Percentiles rank a stretch among this genome's conserved stretches.
Conservation (phyloP, 2,797 vertebrate genomes). For the Gallinago nigripennis region DNA sequence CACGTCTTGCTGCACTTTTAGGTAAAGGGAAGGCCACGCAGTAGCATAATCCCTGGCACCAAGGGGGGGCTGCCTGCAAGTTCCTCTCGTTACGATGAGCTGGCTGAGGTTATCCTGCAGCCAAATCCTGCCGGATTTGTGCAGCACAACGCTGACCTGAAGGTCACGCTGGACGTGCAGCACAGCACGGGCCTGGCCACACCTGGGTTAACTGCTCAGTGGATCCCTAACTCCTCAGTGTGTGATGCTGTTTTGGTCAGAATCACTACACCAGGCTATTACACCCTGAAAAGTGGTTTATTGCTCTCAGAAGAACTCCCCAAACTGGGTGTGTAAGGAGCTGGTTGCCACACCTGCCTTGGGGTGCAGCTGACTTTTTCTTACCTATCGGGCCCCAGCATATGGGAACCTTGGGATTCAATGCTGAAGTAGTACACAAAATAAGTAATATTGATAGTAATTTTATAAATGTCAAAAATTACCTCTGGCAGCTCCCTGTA, state of each 20-base stretch:
- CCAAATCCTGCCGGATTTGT: not conserved
- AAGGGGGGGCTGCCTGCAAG: not conserved
- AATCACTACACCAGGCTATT: not conserved
- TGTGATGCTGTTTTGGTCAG: not conserved
- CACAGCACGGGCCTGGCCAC: not conserved
- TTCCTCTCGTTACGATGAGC: fast-evolving
- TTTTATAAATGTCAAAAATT: not conserved
- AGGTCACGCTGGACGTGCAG: fast-evolving
- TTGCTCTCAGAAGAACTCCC: not conserved
- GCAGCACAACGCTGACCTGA: not conserved
- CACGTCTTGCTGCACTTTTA: not conserved
- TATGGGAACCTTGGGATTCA: not conserved
- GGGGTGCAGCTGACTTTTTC: not conserved
- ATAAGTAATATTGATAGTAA: not conserved
- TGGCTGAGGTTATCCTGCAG: not conserved
- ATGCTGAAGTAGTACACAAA: not conserved
- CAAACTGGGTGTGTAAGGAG: not conserved
- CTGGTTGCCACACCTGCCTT: not conserved
- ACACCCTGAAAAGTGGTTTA: not conserved
- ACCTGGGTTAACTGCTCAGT: not conserved
- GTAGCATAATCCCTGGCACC: not conserved
- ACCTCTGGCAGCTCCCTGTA: not conserved
- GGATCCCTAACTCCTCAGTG: not conserved
- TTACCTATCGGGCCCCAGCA: not conserved
- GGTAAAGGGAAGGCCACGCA: not conserved